Base-by-base conservation (phyloP, 2,113 vertebrate species). In the Gallinago paraguaiae region DNA sequence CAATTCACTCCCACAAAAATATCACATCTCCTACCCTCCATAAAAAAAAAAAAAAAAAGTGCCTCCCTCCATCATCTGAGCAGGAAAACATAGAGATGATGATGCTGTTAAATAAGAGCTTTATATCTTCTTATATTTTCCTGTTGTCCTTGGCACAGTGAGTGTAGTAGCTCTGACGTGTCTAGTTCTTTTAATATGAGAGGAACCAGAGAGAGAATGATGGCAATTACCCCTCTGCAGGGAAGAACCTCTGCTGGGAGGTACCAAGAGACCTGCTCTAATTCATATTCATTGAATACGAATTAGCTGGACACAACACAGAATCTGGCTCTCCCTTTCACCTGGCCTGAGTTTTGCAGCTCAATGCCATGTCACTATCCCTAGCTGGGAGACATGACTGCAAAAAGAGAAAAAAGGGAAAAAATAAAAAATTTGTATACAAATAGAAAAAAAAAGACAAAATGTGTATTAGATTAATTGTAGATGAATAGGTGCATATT, bases 181-280 rank as follows among this genome's bases (percentile, higher is more conserved):
- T 90, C 75, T 43, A 74, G 37, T 88, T 72, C 39, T 69, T 80
- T 80, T 86, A 79, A 61, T 39, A 33, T 69, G 77, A 86, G 77
- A 75, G 46, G n/a, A 93, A 91, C 31, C 69, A 93, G 83, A 45
- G 59, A 77, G 81, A 76, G 24, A 31, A 53, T 20, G 33, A 75
- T 59, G 68, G 60, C 51, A 67, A 68, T 93, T 89, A 76, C 65
- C 35, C 50, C 76, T 91, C 57, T 76, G 50, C 1, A 0, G 68
- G 82, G 59, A 88, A 77, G 59, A 77, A 28, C 59, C 64, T 89
- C 74, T 95, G 61, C 90, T 69, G 65, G 76, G 82, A 94, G 96
- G 61, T 67, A 71, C 85, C 65, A 64, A 51, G 57, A 56, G 70
- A 39, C 39, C 75, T 79, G 43, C 28, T 82, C 79, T 82, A 57